phyloP scores from a whole-genome alignment of 2,888 invertebrate genomes.

The Meganola albula region DNA sequence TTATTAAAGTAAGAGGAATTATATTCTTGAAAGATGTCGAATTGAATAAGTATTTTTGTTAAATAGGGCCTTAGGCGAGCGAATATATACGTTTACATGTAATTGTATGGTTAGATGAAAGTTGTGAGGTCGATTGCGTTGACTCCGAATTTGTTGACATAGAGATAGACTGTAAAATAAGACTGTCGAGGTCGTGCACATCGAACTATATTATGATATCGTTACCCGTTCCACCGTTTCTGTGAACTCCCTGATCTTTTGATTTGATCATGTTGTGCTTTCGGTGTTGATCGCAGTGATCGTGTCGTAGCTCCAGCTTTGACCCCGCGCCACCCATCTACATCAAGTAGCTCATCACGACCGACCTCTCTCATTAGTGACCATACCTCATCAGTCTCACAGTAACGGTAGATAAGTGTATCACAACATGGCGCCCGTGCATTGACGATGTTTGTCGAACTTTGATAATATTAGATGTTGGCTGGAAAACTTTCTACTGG shows the following conservation, averaged over 20 bases:
- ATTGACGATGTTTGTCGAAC: conserved; percentile 48
- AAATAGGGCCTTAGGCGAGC: conserved; percentile 68
- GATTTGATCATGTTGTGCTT: conserved; percentile 70
- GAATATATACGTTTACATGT: conserved; percentile 66
- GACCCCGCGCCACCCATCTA: conserved; percentile 50
- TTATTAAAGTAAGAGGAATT: conserved; percentile 69
- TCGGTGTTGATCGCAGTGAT: conserved; percentile 71
- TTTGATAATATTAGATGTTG: conserved; percentile 37
- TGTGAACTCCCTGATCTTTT: conserved; percentile 50
- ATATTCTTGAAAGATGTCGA: conserved; percentile 71
- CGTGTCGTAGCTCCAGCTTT: conserved; percentile 57
- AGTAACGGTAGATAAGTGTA: conserved; percentile 74
- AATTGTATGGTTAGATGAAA: conserved; percentile 61
- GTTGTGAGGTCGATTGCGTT: conserved; percentile 63
- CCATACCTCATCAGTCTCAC: conserved; percentile 64
- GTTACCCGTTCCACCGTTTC: conserved; percentile 45
- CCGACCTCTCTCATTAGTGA: conserved; percentile 68
- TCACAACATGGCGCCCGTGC: conserved; percentile 76
- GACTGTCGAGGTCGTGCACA: conserved; percentile 71
- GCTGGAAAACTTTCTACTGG: conserved; percentile 70
- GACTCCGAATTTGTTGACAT: conserved; percentile 58
- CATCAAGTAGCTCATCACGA: conserved; percentile 53
- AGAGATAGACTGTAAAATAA: conserved; percentile 65
- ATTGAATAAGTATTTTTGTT: conserved; percentile 73
- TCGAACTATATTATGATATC: conserved; percentile 60